phyloP scores from a whole-genome alignment of 2,888 invertebrate genomes.

The Drosophila kanekoi region DNA sequence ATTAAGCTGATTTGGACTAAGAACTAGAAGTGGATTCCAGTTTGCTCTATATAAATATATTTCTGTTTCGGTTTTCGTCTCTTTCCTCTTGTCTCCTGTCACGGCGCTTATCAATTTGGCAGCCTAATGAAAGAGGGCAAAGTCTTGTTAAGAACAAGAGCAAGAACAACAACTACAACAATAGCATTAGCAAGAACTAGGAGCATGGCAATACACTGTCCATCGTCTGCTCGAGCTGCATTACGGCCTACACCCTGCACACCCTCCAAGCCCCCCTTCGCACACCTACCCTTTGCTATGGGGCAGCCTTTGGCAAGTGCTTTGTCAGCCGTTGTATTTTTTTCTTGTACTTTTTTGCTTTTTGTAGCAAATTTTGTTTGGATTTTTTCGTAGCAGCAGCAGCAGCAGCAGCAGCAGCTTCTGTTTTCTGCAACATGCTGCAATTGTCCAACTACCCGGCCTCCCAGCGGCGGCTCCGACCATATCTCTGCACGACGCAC shows the following conservation, averaged over 20 bases:
- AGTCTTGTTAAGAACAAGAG: conserved; percentile 2
- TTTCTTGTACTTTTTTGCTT: conserved; percentile 46
- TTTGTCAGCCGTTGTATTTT: conserved; percentile 46
- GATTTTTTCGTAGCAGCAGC: conserved; percentile 19
- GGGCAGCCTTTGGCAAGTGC: conserved; percentile 18
- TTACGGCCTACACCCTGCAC: not conserved
- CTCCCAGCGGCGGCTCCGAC: not conserved
- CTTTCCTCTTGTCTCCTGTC: not conserved
- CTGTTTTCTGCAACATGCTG: conserved; percentile 76
- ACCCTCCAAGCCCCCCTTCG: not conserved
- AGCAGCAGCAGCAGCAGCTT: conserved; percentile 32
- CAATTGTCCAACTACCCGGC: conserved; percentile 62
- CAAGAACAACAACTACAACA: conserved; percentile 3
- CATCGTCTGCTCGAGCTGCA: conserved; percentile 12
- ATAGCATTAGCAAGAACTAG: conserved; percentile 13
- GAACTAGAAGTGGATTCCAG: too few species aligned
- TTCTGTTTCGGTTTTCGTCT: too few species aligned
- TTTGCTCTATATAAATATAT: too few species aligned
- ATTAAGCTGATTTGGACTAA: too few species aligned
- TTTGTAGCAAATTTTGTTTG: conserved; percentile 57
- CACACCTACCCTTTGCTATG: not conserved
- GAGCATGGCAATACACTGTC: conserved; percentile 11
- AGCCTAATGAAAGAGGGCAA: not conserved
- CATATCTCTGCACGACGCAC: not conserved
- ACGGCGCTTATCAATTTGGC: not conserved